Conservation (phyloP, 2,797 vertebrate species). For the Taenioides sp. region DNA sequence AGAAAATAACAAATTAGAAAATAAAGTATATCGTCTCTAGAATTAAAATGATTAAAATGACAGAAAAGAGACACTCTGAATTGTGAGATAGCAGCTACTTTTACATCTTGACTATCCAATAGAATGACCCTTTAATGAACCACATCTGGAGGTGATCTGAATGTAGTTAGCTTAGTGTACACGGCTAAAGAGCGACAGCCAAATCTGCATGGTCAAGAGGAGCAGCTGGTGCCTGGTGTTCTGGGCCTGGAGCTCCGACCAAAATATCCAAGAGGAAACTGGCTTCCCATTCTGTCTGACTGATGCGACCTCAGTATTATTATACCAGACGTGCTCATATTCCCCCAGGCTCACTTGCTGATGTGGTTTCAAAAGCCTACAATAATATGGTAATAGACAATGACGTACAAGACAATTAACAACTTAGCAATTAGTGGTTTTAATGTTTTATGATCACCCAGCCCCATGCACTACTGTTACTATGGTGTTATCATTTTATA, state of each 20-base stretch:
- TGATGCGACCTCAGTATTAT: constrained; percentile 63
- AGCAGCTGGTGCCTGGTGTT: constrained; percentile 69
- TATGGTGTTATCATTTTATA: background rate
- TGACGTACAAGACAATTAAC: background rate
- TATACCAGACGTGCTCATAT: constrained; percentile 47
- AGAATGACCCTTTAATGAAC: constrained; percentile 43
- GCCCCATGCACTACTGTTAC: background rate
- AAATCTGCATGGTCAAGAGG: constrained; percentile 68
- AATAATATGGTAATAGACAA: constrained; percentile 17
- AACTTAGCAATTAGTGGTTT: background rate
- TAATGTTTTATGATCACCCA: background rate
- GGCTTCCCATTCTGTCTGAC: constrained; percentile 57
- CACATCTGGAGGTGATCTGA: constrained; percentile 25
- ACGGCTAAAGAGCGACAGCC: constrained; percentile 42
- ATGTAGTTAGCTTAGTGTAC: constrained; percentile 55
- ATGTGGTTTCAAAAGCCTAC: constrained; percentile 42
- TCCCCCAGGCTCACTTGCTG: constrained; percentile 60
- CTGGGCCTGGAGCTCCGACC: constrained; percentile 32
- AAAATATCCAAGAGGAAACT: constrained; percentile 52
- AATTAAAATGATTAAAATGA: too few species aligned
- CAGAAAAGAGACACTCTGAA: too few species aligned
- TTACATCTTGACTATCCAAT: background rate
- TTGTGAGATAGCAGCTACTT: background rate
- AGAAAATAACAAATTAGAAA: too few species aligned
- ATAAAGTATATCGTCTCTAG: too few species aligned